phyloP scores from a whole-genome alignment of 2,113 vertebrate genomes.

The Emydocephalus ijimae region DNA sequence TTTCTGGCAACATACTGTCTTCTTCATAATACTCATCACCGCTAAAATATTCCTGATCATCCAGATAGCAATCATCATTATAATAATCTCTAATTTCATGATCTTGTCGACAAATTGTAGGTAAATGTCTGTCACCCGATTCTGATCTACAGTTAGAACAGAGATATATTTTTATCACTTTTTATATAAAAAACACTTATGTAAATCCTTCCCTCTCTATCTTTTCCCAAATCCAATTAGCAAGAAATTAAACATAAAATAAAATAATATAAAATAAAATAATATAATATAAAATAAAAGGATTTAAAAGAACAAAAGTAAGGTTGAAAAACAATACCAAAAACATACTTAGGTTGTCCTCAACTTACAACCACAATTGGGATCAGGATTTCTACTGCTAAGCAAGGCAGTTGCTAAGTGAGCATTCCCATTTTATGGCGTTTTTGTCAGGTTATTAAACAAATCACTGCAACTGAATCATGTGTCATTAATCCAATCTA shows the following conservation, averaged over 20 bases:
- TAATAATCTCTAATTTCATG: constrained; percentile 67
- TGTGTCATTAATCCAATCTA: neutral
- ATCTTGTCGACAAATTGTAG: constrained; percentile 90
- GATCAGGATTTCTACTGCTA: neutral
- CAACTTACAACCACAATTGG: neutral
- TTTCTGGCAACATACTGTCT: constrained; percentile 83
- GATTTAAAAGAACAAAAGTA: neutral
- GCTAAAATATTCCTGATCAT: constrained; percentile 88
- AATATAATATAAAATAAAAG: neutral
- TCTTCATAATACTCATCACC: constrained; percentile 93
- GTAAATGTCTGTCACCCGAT: constrained; percentile 77
- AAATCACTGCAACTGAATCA: neutral
- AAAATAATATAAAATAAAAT: no score
- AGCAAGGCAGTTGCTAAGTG: neutral
- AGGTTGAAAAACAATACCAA: neutral
- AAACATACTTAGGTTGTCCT: neutral
- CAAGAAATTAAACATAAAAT: no score
- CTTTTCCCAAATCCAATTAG: neutral
- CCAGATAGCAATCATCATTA: constrained; percentile 80
- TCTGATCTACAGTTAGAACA: constrained; percentile 76
- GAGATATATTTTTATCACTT: neutral
- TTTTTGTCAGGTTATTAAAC: neutral
- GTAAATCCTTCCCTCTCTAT: neutral
- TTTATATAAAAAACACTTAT: neutral
- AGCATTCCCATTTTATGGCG: neutral